Base-by-base conservation (phyloP, 2,888 invertebrate species). In the Netelia melanura region DNA sequence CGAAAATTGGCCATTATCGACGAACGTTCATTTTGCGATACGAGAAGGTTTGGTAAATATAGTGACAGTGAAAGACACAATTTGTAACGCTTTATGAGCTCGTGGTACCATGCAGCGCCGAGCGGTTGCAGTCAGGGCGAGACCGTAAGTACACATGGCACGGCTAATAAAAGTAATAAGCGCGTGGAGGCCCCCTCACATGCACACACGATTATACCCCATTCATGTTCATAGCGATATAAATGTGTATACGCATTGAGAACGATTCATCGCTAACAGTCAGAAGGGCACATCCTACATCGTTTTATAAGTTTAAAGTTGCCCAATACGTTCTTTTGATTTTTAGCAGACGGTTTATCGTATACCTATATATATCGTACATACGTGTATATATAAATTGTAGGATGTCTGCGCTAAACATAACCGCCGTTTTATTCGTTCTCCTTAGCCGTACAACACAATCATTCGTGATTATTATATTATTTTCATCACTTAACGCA, bases 131-230 rank as follows among this genome's bases (percentile, higher is more conserved):
- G 62, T 62, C 43, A 11, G 52, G 54, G 67, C 83, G 72, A 83
- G 78, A 78, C 68, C 21, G 72, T 64, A 80, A 84, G 80, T 86
- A 76, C 79, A 81, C 44, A 14, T 17, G n/a, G 54, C 54, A 54
- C 62, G 72, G 56, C 71, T 84, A 82, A 84, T 86, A 79, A 81
- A 83, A 77, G 77, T 86, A 85, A 85, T 83, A 80, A 79, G 71
- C 65, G 58, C 70, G 52, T 54, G 38, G 61, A 58, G 74, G 56
- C 9, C 54, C 17, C 54, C 52, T 52, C 64, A 62, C 74, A 23
- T 38, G 38, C 38, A 17, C 76, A 43, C 58, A 61, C 17, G 11
- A n/a, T 38, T 56, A 10, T 58, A 38, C 3, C 38, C 8, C 5
- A 38, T 38, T 6, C 30, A 21, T 25, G 6, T 56, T 43, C 17